These are phyloP conservation scores for Cephus sareptanus DNA, from an alignment of 2,888 invertebrate species.

Conservation along the genomic window DNA sequence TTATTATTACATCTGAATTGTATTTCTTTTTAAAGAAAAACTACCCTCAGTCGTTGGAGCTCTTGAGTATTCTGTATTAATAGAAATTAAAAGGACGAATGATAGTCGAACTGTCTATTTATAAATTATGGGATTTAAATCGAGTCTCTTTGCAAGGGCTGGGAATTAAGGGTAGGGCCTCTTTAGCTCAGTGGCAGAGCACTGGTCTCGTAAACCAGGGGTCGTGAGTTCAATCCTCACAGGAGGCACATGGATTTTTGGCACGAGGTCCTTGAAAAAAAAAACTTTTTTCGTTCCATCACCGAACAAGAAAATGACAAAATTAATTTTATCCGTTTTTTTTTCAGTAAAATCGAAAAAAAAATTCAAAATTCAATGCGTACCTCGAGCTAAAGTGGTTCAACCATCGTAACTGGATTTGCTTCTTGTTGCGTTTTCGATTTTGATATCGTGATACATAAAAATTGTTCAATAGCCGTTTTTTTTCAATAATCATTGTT, in stretches of 20 bases:
- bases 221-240: slow-evolving; percentile 28
- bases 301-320: not conserved
- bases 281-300: not conserved
- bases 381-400: not conserved
- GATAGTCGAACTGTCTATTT: not conserved
- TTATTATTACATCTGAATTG: not conserved
- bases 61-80: not conserved
- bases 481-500: not conserved
- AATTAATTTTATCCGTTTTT: not conserved
- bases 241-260: slow-evolving; percentile 34
- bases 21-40: not conserved
- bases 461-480: not conserved
- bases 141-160: slow-evolving; percentile 2
- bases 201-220: slow-evolving; percentile 24
- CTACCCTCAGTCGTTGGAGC: not conserved
- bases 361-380: not conserved
- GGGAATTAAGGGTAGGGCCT: slow-evolving; percentile 26
- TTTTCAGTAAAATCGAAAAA: not conserved
- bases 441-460: not conserved
- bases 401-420: not conserved
- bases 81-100: not conserved
- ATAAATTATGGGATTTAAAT: not conserved
- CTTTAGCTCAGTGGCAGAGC: slow-evolving; percentile 38
- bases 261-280: not conserved
- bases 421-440: not conserved